Evolutionary conservation across 1,140 invertebrate genomes (phyloP).

Genomic region (Megalopta genalis): DNA sequence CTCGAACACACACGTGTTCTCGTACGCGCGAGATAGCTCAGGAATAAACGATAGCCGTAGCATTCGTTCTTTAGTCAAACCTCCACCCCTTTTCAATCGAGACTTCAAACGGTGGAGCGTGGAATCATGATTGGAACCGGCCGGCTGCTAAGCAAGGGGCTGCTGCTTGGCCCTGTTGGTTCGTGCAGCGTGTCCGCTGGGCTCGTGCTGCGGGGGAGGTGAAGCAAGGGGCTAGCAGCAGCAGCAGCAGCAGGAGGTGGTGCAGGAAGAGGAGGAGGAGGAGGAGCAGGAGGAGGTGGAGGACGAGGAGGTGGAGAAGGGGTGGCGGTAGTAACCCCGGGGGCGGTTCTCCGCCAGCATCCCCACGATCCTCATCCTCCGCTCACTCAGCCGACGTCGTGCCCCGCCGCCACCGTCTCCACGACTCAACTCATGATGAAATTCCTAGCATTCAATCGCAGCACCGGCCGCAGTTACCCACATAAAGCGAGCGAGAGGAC

Average conservation of each 20-base stretch:
- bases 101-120: conserved; percentile 80
- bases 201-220: background rate
- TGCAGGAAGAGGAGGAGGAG: no score
- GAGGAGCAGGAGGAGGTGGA: background rate
- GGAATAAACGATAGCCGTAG: conserved; percentile 71
- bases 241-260: no score
- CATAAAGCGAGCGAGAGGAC: conserved; percentile 30
- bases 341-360: conserved; percentile 44
- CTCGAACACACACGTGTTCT: background rate
- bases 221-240: no score
- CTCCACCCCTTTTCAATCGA: conserved; percentile 81
- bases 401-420: conserved; percentile 66
- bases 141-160: conserved; percentile 77
- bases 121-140: conserved; percentile 80
- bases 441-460: conserved; percentile 81
- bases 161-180: conserved; percentile 69
- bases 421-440: conserved; percentile 79
- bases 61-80: conserved; percentile 81
- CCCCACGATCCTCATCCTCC: conserved; percentile 42
- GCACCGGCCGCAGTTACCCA: conserved; percentile 73
- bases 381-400: conserved; percentile 60
- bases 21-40: conserved; percentile 35
- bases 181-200: conserved; percentile 35
- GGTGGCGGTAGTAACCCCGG: conserved; percentile 30
- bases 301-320: background rate